Base-by-base conservation (phyloP, 2,888 invertebrate genomes). In the Zootermopsis nevadensis region DNA sequence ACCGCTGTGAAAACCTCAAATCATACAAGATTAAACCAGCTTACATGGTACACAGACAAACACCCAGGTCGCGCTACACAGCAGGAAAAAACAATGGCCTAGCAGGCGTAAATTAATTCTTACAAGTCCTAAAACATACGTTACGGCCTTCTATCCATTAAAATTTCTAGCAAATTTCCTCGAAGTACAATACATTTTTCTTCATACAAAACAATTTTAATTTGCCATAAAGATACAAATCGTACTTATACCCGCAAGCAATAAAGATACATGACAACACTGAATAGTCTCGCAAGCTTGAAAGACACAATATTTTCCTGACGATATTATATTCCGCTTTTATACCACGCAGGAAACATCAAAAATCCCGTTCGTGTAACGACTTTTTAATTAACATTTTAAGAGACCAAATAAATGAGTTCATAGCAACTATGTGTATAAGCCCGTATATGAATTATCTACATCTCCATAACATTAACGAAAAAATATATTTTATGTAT, bases 401-500 rank as follows among this genome's bases (percentile, higher is more conserved):
- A 82, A 82, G 74, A 82, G 76, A 35, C 19, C n/a, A 33, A 42
- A 81, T 72, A 81, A 72, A 81, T 81, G 69, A 81, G 81, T 42
- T 31, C 53, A 81, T 38, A 53, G 69, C 53, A 81, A 81, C 81
- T 81, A 72, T 53, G 81, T 72, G 66, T 72, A 48, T 72, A 81
- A 53, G 69, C 48, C 81, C 69, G n/a, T 69, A 67, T 69, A 35
- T 31, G 48, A 48, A 69, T 72, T 81, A 81, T 81, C 81, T 72
- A 48, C 48, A 69, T 81, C 81, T 53, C 48, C 81, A 81, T 81
- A 72, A 72, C 48, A 66, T 81, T 81, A 81, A 15, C 33, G 55
- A 35, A 53, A 74, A 82, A 82, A 82, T 22, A 84, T 79, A 82
- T 85, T 85, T 85, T 85, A 86, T 85, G 85, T 84, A 83, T 84